These are phyloP conservation scores for Parapristionchus giblindavisi DNA, from an alignment of 2,888 invertebrate genomes.

Conservation along the genomic window DNA sequence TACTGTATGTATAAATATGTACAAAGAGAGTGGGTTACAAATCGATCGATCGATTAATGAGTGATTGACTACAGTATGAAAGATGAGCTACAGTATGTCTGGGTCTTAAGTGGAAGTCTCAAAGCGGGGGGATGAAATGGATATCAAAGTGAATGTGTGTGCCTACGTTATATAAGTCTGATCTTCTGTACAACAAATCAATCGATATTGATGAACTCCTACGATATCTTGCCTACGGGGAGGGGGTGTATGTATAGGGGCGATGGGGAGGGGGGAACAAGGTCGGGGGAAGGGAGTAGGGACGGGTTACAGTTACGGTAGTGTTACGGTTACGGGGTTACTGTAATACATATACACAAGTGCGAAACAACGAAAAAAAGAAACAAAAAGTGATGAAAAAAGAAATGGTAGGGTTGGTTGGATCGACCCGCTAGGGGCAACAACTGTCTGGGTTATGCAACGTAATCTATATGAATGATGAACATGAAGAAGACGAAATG, in stretches of 20 bases:
- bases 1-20: too few species aligned
- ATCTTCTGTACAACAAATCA: slow-evolving; percentile 17
- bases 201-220: slow-evolving; percentile 30
- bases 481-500: too few species aligned
- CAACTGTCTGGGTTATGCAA: too few species aligned
- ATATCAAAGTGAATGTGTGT: slow-evolving; percentile 20
- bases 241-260: not conserved
- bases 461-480: too few species aligned
- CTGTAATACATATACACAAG: too few species aligned
- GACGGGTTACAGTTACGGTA: not conserved
- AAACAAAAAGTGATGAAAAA: too few species aligned
- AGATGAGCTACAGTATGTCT: not conserved
- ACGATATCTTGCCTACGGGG: slow-evolving; percentile 29
- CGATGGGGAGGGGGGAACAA: not conserved
- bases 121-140: too few species aligned
- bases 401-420: too few species aligned
- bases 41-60: slow-evolving; percentile 12
- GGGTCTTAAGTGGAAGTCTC: too few species aligned
- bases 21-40: slow-evolving; percentile 9
- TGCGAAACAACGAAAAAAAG: too few species aligned
- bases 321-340: slow-evolving; percentile 25
- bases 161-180: slow-evolving; percentile 29
- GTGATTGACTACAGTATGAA: slow-evolving; percentile 9
- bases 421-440: too few species aligned
- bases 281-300: not conserved